Percentiles rank a stretch among this genome's conserved stretches.
Conservation (phyloP, 2,113 vertebrate species). For the Takifugu flavidus region DNA sequence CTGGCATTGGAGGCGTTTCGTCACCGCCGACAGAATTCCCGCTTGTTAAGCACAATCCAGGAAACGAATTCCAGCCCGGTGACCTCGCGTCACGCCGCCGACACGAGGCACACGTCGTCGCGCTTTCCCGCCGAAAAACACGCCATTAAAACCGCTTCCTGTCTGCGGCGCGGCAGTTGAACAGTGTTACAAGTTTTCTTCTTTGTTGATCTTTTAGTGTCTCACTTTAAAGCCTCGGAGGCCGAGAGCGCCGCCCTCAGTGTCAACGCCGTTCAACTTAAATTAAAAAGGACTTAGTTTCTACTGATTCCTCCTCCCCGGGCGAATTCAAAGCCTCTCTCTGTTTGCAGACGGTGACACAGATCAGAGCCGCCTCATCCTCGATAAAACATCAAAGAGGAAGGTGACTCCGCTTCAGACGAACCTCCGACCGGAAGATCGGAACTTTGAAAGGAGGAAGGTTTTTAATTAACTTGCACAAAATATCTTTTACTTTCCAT, state of each 20-base stretch:
- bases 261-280: constrained; percentile 3
- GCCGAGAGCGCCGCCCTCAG: not conserved
- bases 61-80: constrained; percentile 2
- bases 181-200: not conserved
- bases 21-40: not conserved
- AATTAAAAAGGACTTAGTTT: constrained; percentile 4
- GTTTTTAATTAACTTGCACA: constrained; percentile 22
- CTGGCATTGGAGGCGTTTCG: not conserved
- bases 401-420: constrained; percentile 4
- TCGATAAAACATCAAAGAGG: constrained; percentile 28
- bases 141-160: constrained; percentile 8
- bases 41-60: not conserved
- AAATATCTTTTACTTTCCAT: constrained; percentile 2
- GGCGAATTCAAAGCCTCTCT: constrained; percentile 28
- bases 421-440: constrained; percentile 4
- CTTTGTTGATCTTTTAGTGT: not conserved
- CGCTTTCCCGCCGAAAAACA: not conserved
- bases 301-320: constrained; percentile 2
- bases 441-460: constrained; percentile 7
- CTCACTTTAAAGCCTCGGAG: not conserved
- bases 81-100: not conserved
- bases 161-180: not conserved
- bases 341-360: constrained; percentile 67
- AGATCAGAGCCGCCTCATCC: constrained; percentile 32
- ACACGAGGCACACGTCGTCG: not conserved